These are phyloP conservation scores for Callipepla californica DNA, from an alignment of 2,113 vertebrate species.

Conservation along the genomic window DNA sequence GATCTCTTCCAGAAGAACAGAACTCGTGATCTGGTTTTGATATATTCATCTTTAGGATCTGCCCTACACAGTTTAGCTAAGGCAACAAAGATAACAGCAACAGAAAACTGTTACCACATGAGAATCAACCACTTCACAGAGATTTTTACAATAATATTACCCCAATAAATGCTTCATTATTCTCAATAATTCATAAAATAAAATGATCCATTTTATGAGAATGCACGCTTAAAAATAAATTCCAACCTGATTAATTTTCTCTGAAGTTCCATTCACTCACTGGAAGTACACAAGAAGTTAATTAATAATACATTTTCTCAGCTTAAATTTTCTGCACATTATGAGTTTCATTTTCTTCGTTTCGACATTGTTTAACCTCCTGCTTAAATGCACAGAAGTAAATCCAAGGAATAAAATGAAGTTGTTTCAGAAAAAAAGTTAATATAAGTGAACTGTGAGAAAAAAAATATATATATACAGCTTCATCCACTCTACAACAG, in stretches of 20 bases:
- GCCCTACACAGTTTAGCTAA: not conserved
- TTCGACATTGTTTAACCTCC: not conserved
- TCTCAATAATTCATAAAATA: not conserved
- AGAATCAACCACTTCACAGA: not conserved
- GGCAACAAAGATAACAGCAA: not conserved
- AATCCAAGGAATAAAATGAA: not conserved
- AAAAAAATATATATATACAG: too few species aligned
- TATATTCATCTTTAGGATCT: not conserved
- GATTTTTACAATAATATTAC: not conserved
- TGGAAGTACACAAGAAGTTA: not conserved
- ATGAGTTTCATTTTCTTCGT: not conserved
- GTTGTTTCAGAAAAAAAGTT: not conserved
- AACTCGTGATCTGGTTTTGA: not conserved
- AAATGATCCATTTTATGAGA: not conserved
- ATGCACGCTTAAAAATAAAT: not conserved
- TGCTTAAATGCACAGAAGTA: conserved; percentile 4
- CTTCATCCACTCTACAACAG: not conserved
- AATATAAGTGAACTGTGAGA: not conserved
- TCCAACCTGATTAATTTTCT: not conserved
- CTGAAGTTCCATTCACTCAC: not conserved
- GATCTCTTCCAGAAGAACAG: not conserved
- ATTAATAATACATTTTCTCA: not conserved
- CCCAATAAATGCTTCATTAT: not conserved
- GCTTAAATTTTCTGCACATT: not conserved
- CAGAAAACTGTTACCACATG: not conserved